phyloP scores from a whole-genome alignment of 2,113 vertebrate species.

The Cnemophilus loriae region DNA sequence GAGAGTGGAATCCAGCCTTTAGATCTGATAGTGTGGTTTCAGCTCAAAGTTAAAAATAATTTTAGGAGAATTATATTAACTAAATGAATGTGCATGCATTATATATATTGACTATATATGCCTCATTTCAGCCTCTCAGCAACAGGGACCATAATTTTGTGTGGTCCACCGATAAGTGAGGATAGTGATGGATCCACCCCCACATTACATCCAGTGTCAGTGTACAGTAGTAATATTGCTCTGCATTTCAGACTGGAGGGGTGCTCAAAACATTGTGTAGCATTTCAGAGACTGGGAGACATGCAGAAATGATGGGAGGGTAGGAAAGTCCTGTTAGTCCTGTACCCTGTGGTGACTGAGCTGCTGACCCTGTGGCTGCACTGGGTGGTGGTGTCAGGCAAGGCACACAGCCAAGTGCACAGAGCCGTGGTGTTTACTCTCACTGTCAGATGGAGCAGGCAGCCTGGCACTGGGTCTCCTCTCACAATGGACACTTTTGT shows the following conservation, averaged over 20 bases:
- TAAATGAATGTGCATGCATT: not conserved
- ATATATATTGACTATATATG: not conserved
- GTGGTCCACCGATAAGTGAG: not conserved
- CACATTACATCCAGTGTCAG: fast-evolving
- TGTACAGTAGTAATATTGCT: not conserved
- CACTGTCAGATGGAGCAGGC: constrained; percentile 41
- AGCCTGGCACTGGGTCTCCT: constrained; percentile 40
- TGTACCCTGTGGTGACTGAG: not conserved
- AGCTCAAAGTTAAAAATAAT: not conserved
- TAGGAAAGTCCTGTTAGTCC: not conserved
- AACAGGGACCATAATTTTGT: not conserved
- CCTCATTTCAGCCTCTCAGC: not conserved
- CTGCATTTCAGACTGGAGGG: not conserved
- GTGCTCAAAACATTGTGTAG: not conserved
- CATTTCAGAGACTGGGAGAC: not conserved
- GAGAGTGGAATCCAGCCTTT: not conserved
- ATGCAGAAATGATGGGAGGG: not conserved
- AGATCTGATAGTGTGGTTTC: not conserved
- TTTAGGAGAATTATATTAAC: not conserved
- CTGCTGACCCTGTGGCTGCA: not conserved
- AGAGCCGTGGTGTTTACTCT: not conserved
- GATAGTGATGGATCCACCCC: not conserved
- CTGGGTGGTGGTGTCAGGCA: constrained; percentile 36
- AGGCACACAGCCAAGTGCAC: not conserved
- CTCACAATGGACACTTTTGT: constrained; percentile 52